Percentiles rank a stretch among this genome's conserved stretches.
phyloP scores from a whole-genome alignment of 2,113 vertebrate genomes.

The Gila orcuttii region DNA sequence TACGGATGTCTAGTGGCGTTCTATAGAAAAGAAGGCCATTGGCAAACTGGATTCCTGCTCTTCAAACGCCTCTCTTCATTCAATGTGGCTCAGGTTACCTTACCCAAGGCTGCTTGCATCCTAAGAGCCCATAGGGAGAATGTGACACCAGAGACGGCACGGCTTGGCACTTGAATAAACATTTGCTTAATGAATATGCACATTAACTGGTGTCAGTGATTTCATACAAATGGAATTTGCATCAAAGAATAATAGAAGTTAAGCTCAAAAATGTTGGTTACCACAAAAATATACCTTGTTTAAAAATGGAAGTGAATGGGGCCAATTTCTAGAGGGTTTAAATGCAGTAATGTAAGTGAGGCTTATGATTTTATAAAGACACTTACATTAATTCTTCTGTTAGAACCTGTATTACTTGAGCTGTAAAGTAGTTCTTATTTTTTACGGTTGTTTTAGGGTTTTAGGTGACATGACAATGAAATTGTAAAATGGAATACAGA shows the following conservation, averaged over 20 bases:
- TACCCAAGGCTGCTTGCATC: neutral
- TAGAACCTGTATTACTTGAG: no score
- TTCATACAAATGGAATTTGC: neutral
- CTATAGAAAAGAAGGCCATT: neutral
- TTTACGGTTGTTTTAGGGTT: no score
- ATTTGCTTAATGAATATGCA: conserved; percentile 27
- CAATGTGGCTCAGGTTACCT: neutral
- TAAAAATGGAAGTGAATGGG: neutral
- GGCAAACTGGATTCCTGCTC: neutral
- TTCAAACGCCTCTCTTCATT: neutral
- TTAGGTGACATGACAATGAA: no score
- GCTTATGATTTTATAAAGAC: no score
- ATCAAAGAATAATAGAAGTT: neutral
- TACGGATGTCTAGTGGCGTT: conserved; percentile 4
- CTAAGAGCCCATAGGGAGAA: neutral
- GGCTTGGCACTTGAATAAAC: conserved; percentile 11
- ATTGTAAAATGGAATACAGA: no score
- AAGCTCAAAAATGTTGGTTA: neutral
- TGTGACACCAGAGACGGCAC: neutral
- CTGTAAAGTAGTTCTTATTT: no score
- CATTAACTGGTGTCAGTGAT: conserved; percentile 7
- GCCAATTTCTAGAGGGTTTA: neutral
- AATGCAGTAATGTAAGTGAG: no score
- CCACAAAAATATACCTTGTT: neutral
- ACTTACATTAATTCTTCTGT: no score